These are phyloP conservation scores for Hypocryptadius cinnamomeus DNA, from an alignment of 2,113 vertebrate species.

Conservation along the genomic window DNA sequence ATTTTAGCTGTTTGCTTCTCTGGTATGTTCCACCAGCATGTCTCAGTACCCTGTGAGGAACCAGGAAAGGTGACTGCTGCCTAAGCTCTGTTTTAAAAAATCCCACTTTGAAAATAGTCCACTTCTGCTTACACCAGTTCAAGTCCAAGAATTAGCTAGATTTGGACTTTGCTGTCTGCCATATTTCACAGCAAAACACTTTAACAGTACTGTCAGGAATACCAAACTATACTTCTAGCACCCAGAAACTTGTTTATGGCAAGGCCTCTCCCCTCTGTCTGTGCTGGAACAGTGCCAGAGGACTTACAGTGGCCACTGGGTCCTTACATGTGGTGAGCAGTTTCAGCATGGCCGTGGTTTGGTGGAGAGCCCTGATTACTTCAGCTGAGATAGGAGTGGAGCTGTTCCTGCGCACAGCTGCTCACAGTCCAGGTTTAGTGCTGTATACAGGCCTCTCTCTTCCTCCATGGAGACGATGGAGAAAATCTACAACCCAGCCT, in stretches of 20 bases:
- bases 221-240: not conserved
- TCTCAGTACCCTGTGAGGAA: not conserved
- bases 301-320: not conserved
- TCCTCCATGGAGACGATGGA: too few relatives aligned
- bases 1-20: not conserved
- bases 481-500: not conserved
- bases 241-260: not conserved
- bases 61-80: not conserved
- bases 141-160: not conserved
- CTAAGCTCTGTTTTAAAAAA: not conserved
- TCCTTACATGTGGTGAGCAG: not conserved
- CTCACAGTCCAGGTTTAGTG: not conserved
- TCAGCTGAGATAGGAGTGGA: rapidly evolving
- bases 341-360: not conserved
- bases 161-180: not conserved
- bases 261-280: not conserved
- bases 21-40: not conserved
- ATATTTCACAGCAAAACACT: not conserved
- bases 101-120: not conserved
- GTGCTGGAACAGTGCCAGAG: not conserved
- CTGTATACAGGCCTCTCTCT: not conserved
- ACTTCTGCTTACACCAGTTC: not conserved
- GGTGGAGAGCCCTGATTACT: not conserved
- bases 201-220: not conserved
- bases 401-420: not conserved